These are phyloP conservation scores for Mustelus asterias DNA, from an alignment of 2,113 vertebrate species.

Conservation along the genomic window DNA sequence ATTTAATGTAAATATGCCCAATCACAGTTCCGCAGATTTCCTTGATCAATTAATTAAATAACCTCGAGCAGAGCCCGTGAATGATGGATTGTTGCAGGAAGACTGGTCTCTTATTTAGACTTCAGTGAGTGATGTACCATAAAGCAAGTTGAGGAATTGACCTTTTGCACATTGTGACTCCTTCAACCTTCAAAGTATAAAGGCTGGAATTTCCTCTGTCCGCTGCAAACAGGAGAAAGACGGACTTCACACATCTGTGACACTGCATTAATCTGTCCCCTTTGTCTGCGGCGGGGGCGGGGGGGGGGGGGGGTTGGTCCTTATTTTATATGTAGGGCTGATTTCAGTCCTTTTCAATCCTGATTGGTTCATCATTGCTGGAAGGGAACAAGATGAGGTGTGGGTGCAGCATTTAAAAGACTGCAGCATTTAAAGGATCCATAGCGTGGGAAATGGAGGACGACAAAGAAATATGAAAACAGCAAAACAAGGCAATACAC, in stretches of 20 bases:
- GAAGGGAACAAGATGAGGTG: background rate
- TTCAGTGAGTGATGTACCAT: background rate
- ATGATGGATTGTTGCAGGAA: conserved; percentile 7
- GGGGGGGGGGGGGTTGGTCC: background rate
- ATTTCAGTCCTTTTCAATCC: background rate
- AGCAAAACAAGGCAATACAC: background rate
- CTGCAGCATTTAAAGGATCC: no score
- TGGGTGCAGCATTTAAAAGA: background rate
- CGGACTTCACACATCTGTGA: background rate
- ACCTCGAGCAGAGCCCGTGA: background rate
- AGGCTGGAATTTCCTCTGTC: background rate
- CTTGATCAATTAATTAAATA: conserved; percentile 19
- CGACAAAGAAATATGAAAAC: background rate
- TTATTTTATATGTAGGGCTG: background rate
- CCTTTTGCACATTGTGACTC: background rate
- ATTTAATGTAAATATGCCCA: background rate
- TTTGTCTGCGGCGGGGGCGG: background rate
- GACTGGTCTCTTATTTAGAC: background rate
- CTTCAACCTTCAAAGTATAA: background rate
- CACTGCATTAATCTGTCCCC: background rate
- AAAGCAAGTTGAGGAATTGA: background rate
- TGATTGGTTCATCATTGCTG: background rate
- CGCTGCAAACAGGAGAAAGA: background rate
- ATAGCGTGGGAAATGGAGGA: background rate
- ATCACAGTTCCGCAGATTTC: background rate